Conservation (phyloP, 2,888 invertebrate species). For the Drosophila barbarae region DNA sequence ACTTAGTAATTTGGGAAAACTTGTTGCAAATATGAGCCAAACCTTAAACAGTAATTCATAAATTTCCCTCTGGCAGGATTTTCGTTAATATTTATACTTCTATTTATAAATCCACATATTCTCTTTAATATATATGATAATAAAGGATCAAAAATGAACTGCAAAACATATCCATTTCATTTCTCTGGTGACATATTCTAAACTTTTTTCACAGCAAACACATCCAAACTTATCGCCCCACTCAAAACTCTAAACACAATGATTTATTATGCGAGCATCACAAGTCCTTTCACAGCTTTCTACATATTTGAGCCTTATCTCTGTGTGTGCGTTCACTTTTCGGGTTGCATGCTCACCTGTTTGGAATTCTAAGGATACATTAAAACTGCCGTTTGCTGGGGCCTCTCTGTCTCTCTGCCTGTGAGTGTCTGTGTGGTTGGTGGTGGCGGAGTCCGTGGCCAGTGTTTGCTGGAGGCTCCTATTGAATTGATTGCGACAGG, state of each 20-base stretch:
- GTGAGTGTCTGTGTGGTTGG: conserved; percentile 37
- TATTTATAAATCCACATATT: too few relatives aligned
- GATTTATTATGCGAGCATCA: conserved; percentile 25
- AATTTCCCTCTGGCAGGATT: too few relatives aligned
- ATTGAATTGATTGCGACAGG: conserved; percentile 57
- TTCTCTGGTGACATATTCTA: conserved; percentile 9
- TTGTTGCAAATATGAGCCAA: background rate
- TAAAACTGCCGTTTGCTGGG: conserved; percentile 66
- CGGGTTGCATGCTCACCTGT: conserved; percentile 62
- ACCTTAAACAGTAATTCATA: too few relatives aligned
- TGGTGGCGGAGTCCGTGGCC: conserved; percentile 54
- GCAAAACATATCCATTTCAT: background rate
- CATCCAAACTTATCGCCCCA: conserved; percentile 14
- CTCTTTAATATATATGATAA: background rate
- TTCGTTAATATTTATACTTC: too few relatives aligned
- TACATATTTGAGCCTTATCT: conserved; percentile 25
- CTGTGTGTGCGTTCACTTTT: conserved; percentile 29
- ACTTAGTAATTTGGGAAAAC: too few relatives aligned
- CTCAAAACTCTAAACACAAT: conserved; percentile 25
- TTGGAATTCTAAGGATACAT: conserved; percentile 74
- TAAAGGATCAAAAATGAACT: background rate
- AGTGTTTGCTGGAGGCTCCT: conserved; percentile 58
- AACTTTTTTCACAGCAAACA: conserved; percentile 19
- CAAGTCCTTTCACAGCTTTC: conserved; percentile 18
- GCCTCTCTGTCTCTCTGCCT: conserved; percentile 16